Conservation (phyloP, 2,888 invertebrate species). For the Pandemis heparana region DNA sequence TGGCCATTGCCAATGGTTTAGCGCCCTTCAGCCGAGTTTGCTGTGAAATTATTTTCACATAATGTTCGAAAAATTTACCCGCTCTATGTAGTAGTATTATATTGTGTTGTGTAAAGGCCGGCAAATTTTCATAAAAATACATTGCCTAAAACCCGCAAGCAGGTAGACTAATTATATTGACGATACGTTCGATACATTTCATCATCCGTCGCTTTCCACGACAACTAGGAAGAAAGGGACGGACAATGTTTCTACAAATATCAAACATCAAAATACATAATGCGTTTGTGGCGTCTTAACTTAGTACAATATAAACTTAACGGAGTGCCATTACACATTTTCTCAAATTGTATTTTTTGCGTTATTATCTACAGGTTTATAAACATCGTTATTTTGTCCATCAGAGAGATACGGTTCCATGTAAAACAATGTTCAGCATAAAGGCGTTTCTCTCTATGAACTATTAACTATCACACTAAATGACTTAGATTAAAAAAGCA, state of each 20-base stretch:
- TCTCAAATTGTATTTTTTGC: background rate
- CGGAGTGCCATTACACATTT: background rate
- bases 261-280: slow-evolving; percentile 1
- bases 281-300: background rate
- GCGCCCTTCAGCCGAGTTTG: too few species aligned
- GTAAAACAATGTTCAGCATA: background rate
- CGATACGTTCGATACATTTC: background rate
- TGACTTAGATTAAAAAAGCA: background rate
- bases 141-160: background rate
- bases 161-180: background rate
- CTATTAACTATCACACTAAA: background rate
- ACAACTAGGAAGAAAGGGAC: background rate
- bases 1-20: too few species aligned
- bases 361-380: background rate
- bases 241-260: background rate
- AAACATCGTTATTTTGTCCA: background rate
- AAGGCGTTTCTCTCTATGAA: background rate
- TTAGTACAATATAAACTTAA: slow-evolving; percentile 5
- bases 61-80: too few species aligned
- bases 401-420: background rate
- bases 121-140: background rate
- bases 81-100: too few species aligned
- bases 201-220: background rate
- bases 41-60: too few species aligned
- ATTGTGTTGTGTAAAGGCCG: too few species aligned